Evolutionary conservation across 2,797 vertebrate genomes (phyloP).

Genomic region (Buceros bicornis): DNA sequence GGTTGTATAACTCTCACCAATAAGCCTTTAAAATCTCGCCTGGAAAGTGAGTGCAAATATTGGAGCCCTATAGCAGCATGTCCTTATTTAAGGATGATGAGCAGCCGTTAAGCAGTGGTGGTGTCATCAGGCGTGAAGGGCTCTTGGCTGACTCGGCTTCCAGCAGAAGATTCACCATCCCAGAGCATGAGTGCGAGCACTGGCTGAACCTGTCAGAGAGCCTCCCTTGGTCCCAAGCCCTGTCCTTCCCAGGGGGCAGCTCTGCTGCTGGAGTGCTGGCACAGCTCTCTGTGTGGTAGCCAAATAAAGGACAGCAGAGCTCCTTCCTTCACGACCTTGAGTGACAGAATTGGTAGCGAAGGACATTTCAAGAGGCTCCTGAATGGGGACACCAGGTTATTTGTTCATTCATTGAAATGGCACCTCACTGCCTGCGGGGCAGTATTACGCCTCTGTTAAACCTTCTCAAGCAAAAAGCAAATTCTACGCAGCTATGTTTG

Average conservation of each 20-base stretch:
- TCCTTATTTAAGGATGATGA: neutral
- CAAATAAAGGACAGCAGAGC: neutral
- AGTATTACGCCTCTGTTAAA: neutral
- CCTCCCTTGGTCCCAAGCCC: neutral
- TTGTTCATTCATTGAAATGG: neutral
- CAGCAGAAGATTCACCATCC: neutral
- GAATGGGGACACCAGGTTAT: neutral
- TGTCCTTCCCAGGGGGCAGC: neutral
- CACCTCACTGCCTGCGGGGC: neutral
- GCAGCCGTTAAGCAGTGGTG: neutral
- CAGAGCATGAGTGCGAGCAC: neutral
- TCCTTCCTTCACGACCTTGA: neutral
- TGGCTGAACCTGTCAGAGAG: neutral
- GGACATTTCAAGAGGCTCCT: neutral
- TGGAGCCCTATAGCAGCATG: neutral
- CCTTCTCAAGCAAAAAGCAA: neutral
- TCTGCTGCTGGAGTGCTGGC: neutral
- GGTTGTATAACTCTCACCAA: neutral
- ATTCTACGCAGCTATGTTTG: neutral
- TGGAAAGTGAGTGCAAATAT: slow-evolving; percentile 34
- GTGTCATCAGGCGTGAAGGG: neutral
- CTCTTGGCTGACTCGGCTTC: neutral
- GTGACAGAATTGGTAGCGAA: neutral
- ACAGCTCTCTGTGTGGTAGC: too few species aligned
- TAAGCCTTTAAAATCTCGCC: slow-evolving; percentile 8